phyloP scores from a whole-genome alignment of 2,888 invertebrate species.

The Chorisops tibialis region DNA sequence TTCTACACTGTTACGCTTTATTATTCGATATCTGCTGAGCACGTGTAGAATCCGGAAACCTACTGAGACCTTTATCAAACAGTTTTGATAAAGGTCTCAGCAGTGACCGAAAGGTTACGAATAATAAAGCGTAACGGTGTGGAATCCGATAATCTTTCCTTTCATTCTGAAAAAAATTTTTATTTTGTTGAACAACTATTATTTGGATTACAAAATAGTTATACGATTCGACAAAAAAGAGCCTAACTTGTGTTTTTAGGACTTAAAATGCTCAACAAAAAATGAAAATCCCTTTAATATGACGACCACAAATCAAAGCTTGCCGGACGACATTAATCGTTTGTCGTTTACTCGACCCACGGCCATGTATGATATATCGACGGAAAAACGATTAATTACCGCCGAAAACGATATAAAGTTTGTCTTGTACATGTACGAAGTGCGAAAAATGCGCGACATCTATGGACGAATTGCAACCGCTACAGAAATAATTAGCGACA shows the following conservation, averaged over 20 bases:
- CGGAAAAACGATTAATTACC: constrained; percentile 36
- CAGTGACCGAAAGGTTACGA: no score
- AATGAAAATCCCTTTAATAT: constrained; percentile 10
- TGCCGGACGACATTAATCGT: constrained; percentile 19
- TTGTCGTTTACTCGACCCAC: constrained; percentile 30
- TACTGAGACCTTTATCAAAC: no score
- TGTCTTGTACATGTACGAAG: constrained; percentile 48
- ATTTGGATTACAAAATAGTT: no score
- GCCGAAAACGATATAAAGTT: constrained; percentile 48
- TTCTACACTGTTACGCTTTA: no score
- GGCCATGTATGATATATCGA: constrained; percentile 38
- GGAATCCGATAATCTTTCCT: no score
- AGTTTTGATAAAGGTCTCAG: no score
- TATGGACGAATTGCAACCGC: constrained; percentile 46
- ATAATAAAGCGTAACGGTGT: no score
- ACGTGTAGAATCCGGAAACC: no score
- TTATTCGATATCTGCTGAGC: no score
- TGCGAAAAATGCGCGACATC: constrained; percentile 49
- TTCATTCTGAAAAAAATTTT: no score
- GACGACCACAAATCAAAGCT: constrained; percentile 10
- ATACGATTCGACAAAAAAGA: no score
- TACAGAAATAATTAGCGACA: constrained; percentile 45
- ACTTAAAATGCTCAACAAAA: constrained; percentile 42
- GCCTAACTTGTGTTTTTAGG: constrained; percentile 34
- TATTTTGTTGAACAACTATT: no score